Percentiles rank a stretch among this genome's conserved stretches.
phyloP scores from a whole-genome alignment of 2,113 vertebrate species.

The Ptychochromis oligacanthus region DNA sequence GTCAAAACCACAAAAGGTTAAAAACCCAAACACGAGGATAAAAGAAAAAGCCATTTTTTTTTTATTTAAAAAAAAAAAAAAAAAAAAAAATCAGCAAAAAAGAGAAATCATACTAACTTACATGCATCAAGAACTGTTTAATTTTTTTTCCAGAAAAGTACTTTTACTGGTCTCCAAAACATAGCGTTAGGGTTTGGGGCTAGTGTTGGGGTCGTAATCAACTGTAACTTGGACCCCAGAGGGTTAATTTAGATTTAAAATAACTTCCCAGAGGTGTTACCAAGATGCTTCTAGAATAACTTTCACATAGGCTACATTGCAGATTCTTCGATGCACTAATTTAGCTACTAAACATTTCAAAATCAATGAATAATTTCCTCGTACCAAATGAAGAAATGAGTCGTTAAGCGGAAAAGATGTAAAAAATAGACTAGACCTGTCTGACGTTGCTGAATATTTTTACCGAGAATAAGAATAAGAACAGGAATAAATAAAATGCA shows the following conservation, averaged over 20 bases:
- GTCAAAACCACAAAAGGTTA: no score
- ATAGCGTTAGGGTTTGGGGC: no score
- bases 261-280: neutral
- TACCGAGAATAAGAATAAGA: fast-evolving
- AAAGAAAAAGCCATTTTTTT: no score
- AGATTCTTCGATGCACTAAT: neutral
- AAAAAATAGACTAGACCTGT: neutral
- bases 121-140: neutral
- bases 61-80: no score
- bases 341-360: neutral
- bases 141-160: fast-evolving
- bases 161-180: neutral
- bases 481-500: fast-evolving
- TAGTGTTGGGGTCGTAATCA: neutral
- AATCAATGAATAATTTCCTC: neutral
- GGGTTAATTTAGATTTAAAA: neutral
- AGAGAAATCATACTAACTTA: neutral
- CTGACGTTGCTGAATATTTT: neutral
- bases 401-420: neutral
- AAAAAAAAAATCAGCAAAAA: neutral
- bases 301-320: neutral
- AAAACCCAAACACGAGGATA: no score
- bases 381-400: neutral
- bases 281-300: neutral
- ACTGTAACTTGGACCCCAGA: fast-evolving